Evolutionary conservation across 2,113 vertebrate species (phyloP).

Genomic region (Dipodomys spectabilis): DNA sequence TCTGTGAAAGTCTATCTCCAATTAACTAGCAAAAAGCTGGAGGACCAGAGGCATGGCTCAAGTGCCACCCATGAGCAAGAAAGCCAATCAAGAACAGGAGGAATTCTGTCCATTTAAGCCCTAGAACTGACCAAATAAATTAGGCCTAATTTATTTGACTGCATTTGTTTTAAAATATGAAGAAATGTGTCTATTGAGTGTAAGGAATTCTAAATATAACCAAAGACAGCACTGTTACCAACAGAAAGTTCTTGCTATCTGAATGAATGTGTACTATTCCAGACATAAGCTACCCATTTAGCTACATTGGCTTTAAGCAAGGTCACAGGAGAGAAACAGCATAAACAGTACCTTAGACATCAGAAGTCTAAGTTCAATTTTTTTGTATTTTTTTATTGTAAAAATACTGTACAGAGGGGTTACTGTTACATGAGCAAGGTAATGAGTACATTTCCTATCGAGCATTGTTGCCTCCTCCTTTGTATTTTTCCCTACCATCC

Average conservation of each 20-base stretch:
- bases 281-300: background rate
- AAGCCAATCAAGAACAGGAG: too few species aligned
- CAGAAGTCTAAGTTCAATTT: background rate
- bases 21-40: too few species aligned
- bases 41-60: too few species aligned
- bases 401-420: too few species aligned
- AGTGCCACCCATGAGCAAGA: too few species aligned
- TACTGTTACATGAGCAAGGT: too few species aligned
- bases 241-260: background rate
- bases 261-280: background rate
- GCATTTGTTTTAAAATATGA: background rate
- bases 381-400: too few species aligned
- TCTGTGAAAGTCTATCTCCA: too few species aligned
- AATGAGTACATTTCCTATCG: too few species aligned
- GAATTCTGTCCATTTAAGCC: too few species aligned
- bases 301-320: background rate
- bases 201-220: slow-evolving; percentile 16
- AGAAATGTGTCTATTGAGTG: background rate
- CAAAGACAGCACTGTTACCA: background rate
- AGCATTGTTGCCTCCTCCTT: too few species aligned
- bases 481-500: too few species aligned
- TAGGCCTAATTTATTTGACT: background rate
- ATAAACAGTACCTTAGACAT: background rate
- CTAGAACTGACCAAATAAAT: background rate
- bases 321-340: background rate